phyloP scores from a whole-genome alignment of 2,797 vertebrate genomes.

The Paramormyrops hopkinsi region DNA sequence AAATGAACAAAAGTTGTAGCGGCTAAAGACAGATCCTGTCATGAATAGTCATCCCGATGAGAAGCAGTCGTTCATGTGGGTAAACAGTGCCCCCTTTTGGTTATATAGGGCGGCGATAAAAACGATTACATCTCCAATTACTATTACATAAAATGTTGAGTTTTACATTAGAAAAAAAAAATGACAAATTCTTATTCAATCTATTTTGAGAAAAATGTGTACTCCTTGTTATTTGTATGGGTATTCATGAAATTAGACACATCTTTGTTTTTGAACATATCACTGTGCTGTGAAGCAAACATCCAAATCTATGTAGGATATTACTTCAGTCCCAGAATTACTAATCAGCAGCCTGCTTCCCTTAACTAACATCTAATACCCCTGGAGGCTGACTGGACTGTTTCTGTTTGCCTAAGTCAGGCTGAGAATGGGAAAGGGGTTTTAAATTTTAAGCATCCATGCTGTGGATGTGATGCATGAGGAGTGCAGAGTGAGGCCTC shows the following conservation, averaged over 20 bases:
- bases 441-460: not conserved
- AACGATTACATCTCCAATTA: not conserved
- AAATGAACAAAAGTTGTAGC: not conserved
- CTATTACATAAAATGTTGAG: not conserved
- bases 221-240: not conserved
- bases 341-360: not conserved
- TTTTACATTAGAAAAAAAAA: not conserved
- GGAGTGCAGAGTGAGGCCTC: not conserved
- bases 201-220: not conserved
- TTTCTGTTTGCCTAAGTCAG: not conserved
- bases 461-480: not conserved
- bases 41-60: not conserved
- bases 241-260: not conserved
- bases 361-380: not conserved
- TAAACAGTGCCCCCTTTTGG: conserved; percentile 20
- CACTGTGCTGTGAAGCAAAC: not conserved
- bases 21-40: not conserved
- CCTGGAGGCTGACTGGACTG: not conserved
- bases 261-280: not conserved
- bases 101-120: not conserved
- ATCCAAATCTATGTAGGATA: not conserved
- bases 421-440: not conserved
- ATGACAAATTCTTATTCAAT: not conserved
- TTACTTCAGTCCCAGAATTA: not conserved
- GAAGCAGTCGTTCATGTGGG: not conserved